Evolutionary conservation across 2,113 vertebrate genomes (phyloP).

Genomic region (Galeopterus variegatus): DNA sequence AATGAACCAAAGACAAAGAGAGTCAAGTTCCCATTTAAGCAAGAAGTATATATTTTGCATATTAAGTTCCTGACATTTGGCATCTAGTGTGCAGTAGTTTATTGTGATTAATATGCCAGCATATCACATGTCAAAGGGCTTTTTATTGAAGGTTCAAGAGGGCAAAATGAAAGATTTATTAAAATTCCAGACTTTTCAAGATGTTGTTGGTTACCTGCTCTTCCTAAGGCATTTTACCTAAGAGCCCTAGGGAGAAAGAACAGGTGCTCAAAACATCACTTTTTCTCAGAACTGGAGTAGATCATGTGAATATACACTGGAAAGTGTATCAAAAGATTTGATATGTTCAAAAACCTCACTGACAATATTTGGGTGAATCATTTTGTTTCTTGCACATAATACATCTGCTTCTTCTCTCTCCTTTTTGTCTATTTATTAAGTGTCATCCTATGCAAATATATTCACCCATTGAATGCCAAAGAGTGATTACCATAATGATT

Average conservation of each 20-base stretch:
- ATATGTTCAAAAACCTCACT: conserved; percentile 36
- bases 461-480: conserved; percentile 56
- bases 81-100: conserved; percentile 60
- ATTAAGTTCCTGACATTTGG: conserved; percentile 73
- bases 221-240: conserved; percentile 47
- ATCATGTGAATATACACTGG: conserved; percentile 68
- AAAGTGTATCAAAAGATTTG: conserved; percentile 62
- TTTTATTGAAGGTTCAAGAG: conserved; percentile 68
- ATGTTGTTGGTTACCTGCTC: conserved; percentile 65
- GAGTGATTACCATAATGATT: conserved; percentile 76
- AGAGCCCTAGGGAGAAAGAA: not conserved
- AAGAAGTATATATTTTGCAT: conserved; percentile 65
- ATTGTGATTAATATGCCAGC: conserved; percentile 44
- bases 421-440: conserved; percentile 58
- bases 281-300: conserved; percentile 38
- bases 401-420: conserved; percentile 30
- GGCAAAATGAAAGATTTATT: conserved; percentile 69
- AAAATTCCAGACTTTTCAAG: conserved; percentile 70
- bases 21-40: conserved; percentile 76
- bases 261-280: conserved; percentile 16
- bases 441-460: conserved; percentile 58
- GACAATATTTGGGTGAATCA: conserved; percentile 51
- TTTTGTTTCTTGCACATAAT: conserved; percentile 60
- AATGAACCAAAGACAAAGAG: conserved; percentile 82
- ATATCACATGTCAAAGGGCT: conserved; percentile 79